Evolutionary conservation across 37 sponge, comb jelly and placozoan species (phyloP), one percentile per base, ranked within the genome.

Genomic region (Amphimedon queenslandica): DNA sequence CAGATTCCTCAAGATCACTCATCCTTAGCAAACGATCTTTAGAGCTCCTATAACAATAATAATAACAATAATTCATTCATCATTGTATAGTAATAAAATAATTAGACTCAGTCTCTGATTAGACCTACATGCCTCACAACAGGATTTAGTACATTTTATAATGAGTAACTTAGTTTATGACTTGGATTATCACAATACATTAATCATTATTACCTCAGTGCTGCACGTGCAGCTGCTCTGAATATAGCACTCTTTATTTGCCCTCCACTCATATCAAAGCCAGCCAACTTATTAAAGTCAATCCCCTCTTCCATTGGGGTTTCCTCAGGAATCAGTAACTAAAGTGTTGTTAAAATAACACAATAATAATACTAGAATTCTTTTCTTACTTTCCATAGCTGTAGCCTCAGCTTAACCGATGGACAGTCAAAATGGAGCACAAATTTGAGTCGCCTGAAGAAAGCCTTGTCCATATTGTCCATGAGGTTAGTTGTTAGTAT

Each of bases 391-490:
- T 82, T 87, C 92, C 92, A 91, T 0, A 91, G 70, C 29, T 82
- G 69, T 4, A 61, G 58, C n/a, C 93, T 39, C 42, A 72, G 72
- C 24, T 75, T 71, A 16, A 24, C 34, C 18, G 76, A 20, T 30
- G 93, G 93, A 0, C 58, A 40, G 8, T 87, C 84, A 75, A 92
- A 87, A 0, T 72, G 66, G 1, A 91, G 75, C 40, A 91, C 84
- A 63, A 86, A 91, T 55, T 75, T 76, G 43, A 91, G 80, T 57
- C 88, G 43, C 21, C 88, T 75, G 82, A 87, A 87, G 70, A 92
- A 87, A 13, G 93, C 88, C 51, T 83, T 87, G 77, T 92, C 93
- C 18, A 92, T 87, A 77, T 92, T 92, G 40, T 92, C 93, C 38
- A 83, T 83, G 60, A 91, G 76, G 72, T 91, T 91, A 27, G 92